Base-by-base conservation (phyloP, 2,888 invertebrate species). In the Zeuzera pyrina region DNA sequence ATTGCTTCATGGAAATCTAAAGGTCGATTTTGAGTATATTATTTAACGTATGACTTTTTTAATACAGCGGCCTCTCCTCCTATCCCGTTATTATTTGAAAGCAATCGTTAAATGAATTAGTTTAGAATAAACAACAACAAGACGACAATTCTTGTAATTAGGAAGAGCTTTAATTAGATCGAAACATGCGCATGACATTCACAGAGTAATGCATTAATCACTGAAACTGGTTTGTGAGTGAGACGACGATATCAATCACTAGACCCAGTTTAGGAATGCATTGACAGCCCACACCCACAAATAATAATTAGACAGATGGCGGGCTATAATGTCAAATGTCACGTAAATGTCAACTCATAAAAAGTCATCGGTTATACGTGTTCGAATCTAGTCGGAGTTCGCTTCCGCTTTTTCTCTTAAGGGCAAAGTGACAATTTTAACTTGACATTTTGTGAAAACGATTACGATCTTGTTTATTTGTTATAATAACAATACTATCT, bases 281-380 rank as follows among this genome's bases (percentile, higher is more conserved):
- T 55, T 63, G 69, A 68, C 79, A 68, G 59, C 60, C 62, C 63
- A 72, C 78, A 68, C 78, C 77, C 66, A 70, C 69, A 51, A 54
- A 63, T 66, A 71, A 71, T 76, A 72, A 78, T 77, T 77, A 77
- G 72, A 72, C 59, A 55, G 58, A 61, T 64, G 52, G 56, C 60
- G 56, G 53, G 42, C 53, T 35, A 63, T 67, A 81, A 81, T 81
- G 81, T 81, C 81, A 81, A 78, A 73, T 72, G 78, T 69, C 74
- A 51, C 47, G 51, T 64, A 81, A 81, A 81, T 79, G 79, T 70
- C 81, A 77, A 36, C 21, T 34, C 45, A 41, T 52, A 66, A 69
- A 70, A 69, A 67, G 61, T 61, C 59, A 65, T 53, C 56, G 61
- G 58, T 59, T n/a, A n/a, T n/a, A n/a, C 60, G 59, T 55, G 50